Base-by-base conservation (phyloP, 2,797 vertebrate species). In the Enteromius viviparus region DNA sequence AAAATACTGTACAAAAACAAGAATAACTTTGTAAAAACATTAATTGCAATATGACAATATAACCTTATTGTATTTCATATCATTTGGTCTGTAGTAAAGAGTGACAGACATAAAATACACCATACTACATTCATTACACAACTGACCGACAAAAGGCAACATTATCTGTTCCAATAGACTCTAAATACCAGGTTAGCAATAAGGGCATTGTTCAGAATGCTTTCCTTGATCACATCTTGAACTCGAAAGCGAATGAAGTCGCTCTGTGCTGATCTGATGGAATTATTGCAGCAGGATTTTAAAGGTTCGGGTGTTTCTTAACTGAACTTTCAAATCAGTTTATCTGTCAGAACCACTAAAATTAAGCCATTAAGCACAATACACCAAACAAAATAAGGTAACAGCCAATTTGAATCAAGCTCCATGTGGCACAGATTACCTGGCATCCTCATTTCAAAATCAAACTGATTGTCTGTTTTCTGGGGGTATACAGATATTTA, bases 1-100 rank as follows among this genome's bases (percentile, higher is more conserved):
- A 89, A 89, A 90, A 96, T 94, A 96, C 93, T 96, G 93, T 97
- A 96, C 94, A 96, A 96, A 95, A 94, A 71, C 92, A 91, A 95
- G 92, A 95, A 94, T 93, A 94, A 90, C 93, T 96, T 95, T 95
- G 94, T 96, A 96, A 93, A 96, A 96, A 96, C 94, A 96, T 96
- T 95, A 94, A 93, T 94, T 92, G 42, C 93, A 91, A 93, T 93
- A 94, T 89, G 91, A 92, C 93, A 95, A 92, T 91, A 92, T 90
- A 90, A 88, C 83, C 82, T 91, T 85, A 86, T 80, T 75, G 81
- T 83, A 84, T 74, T 84, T 72, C 19, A 45, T 71, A 92, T 93
- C 83, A 95, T 96, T 96, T 96, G 95, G 94, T 96, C 94, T 93
- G 91, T 88, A 95, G 93, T 95, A 95, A 96, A 96, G 93, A 94